A percentile compares a stretch with the other conserved stretches of the same genome.
phyloP scores from a whole-genome alignment of 35 echinoderm and acorn worm genomes.

The Diadema setosum region DNA sequence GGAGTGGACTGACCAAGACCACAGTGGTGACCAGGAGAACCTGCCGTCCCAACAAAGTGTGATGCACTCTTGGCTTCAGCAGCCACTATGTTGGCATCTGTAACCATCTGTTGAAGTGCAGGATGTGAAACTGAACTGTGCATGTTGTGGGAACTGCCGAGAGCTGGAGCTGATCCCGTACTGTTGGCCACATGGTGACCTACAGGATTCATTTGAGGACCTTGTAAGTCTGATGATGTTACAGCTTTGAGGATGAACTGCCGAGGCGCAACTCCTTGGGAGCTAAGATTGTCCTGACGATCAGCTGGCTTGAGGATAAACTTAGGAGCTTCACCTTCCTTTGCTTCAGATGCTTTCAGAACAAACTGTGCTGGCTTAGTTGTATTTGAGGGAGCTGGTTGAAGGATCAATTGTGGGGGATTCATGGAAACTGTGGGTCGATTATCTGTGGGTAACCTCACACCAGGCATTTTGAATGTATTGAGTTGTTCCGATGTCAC shows the following conservation, averaged over 20 bases:
- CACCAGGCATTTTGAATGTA: not conserved
- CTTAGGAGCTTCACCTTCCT: not conserved
- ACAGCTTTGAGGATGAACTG: conserved; percentile 16
- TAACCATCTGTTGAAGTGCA: not conserved
- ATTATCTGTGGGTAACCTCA: not conserved
- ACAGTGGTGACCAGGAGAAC: not conserved
- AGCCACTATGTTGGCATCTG: not conserved
- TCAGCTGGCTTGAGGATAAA: conserved; percentile 9
- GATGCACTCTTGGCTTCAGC: not conserved
- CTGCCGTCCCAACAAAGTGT: not conserved
- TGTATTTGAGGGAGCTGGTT: not conserved
- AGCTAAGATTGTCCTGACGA: not conserved
- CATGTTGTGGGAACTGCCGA: not conserved
- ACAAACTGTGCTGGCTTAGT: not conserved
- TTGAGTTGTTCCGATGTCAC: not conserved
- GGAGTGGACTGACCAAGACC: not conserved
- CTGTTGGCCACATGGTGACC: not conserved
- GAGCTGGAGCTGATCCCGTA: not conserved
- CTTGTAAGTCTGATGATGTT: not conserved
- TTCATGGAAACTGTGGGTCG: not conserved
- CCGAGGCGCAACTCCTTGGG: not conserved
- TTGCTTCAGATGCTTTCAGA: not conserved
- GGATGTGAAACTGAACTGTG: not conserved
- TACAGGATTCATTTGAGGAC: not conserved
- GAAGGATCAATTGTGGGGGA: not conserved